Base-by-base conservation (phyloP, 2,797 vertebrate species). In the Anas capensis region DNA sequence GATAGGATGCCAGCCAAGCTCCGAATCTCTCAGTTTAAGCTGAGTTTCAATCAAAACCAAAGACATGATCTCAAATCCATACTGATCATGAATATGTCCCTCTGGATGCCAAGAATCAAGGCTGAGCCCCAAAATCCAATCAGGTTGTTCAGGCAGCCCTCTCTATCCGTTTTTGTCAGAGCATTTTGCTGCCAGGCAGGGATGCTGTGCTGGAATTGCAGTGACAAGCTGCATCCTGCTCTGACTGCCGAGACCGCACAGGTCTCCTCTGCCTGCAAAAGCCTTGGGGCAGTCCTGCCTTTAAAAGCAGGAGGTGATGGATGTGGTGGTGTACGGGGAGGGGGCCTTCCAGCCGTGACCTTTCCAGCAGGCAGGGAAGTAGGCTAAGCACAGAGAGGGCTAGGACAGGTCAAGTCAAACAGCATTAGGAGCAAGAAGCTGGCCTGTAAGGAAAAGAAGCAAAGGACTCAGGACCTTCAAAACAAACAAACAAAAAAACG, bases 271-370 rank as follows among this genome's bases (percentile, higher is more conserved):
- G 65, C 82, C 60, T 54, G 72, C 54, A 78, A 7, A 85, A 88
- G 62, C 90, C 82, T 21, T 14, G 77, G 77, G 78, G 82, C 46
- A 8, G 38, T 92, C 40, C 58, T 78, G 76, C 69, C 82, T 75
- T 69, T 82, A 27, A 36, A 33, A 29, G 26, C 0, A 1, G 29
- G 24, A 0, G 1, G 6, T 3, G 44, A 64, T 13, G 73, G n/a
- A n/a, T 3, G 10, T 49, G 61, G 18, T 40, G 0, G 0, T 15
- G 6, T 12, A 14, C 0, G 1, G 20, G 56, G 31, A 0, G 0
- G 19, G 29, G 34, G 16, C 84, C 34, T 64, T 34, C 51, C 27
- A 70, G 61, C 26, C 31, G 13, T 76, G 90, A 82, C 82, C 90
- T 96, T 96, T 94, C 60, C 5, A 4, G 71, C 34, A 26, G 6